Evolutionary conservation across 2,888 invertebrate species (phyloP).

Genomic region (Troides helena): DNA sequence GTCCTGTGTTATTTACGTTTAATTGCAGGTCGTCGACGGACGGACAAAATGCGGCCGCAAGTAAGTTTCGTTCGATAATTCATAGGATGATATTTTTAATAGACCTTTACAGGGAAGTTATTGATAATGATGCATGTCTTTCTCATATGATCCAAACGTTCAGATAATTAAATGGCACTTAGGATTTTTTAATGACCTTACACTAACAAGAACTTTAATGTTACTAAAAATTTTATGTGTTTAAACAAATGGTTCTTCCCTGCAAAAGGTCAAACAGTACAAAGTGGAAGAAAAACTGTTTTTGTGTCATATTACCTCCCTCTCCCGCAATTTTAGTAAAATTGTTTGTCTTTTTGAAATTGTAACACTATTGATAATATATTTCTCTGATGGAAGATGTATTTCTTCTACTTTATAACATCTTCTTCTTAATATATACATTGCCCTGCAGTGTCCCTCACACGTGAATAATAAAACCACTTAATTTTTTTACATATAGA

Average conservation of each 20-base stretch:
- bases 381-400: slow-evolving; percentile 3
- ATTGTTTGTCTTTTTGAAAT: slow-evolving; percentile 3
- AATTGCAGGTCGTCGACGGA: slow-evolving; percentile 37
- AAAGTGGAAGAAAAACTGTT: slow-evolving; percentile 51
- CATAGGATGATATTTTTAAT: slow-evolving; percentile 30
- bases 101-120: slow-evolving; percentile 26
- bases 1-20: slow-evolving; percentile 37
- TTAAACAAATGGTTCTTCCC: slow-evolving; percentile 39
- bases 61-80: slow-evolving; percentile 40
- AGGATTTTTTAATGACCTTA: slow-evolving; percentile 8
- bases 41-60: slow-evolving; percentile 35
- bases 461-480: too few relatives aligned
- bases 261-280: slow-evolving; percentile 56
- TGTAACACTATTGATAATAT: slow-evolving; percentile 8
- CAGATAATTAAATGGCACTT: slow-evolving; percentile 15
- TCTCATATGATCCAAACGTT: neutral
- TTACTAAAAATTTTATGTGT: slow-evolving; percentile 15
- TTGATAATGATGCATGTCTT: slow-evolving; percentile 18
- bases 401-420: slow-evolving; percentile 7
- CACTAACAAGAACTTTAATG: neutral
- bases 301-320: slow-evolving; percentile 21
- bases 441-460: slow-evolving; percentile 1
- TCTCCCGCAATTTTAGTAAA: neutral
- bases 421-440: slow-evolving; percentile 10
- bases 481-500: too few relatives aligned